Percentiles rank a stretch among this genome's conserved stretches.
phyloP scores from a whole-genome alignment of 2,888 invertebrate genomes.

The Folsomia candida region DNA sequence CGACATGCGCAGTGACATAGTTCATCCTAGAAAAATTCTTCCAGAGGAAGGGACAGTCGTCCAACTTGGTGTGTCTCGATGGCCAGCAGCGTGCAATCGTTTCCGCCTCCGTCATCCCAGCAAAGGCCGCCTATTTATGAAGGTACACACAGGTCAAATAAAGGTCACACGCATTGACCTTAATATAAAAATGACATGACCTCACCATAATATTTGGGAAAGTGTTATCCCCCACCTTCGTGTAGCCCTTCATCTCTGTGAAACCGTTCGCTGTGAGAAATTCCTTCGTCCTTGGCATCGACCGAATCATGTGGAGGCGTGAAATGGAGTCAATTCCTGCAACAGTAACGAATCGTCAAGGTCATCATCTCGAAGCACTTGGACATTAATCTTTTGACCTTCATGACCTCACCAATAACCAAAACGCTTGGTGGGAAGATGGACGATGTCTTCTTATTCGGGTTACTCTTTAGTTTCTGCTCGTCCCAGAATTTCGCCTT shows the following conservation, averaged over 20 bases:
- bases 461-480: neutral
- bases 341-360: slow-evolving; percentile 57
- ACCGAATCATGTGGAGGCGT: slow-evolving; percentile 69
- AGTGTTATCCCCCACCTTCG: slow-evolving; percentile 72
- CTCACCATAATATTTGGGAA: slow-evolving; percentile 82
- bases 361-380: neutral
- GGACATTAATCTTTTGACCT: neutral
- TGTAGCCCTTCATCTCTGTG: slow-evolving; percentile 71
- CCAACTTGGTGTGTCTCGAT: slow-evolving; percentile 57
- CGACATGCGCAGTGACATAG: slow-evolving; percentile 76
- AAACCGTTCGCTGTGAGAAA: slow-evolving; percentile 69
- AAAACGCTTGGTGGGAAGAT: slow-evolving; percentile 42
- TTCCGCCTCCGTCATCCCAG: slow-evolving; percentile 48
- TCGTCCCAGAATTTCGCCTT: slow-evolving; percentile 36
- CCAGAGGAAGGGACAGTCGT: slow-evolving; percentile 75
- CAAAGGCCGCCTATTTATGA: slow-evolving; percentile 65
- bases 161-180: too few relatives aligned
- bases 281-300: slow-evolving; percentile 69
- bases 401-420: slow-evolving; percentile 36
- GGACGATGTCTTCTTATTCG: too few relatives aligned
- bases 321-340: slow-evolving; percentile 81
- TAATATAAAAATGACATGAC: too few relatives aligned
- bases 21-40: slow-evolving; percentile 67
- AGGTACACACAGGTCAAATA: too few relatives aligned
- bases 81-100: slow-evolving; percentile 49